Base-by-base conservation (phyloP, 2,113 vertebrate species). In the Xiphorhynchus elegans region DNA sequence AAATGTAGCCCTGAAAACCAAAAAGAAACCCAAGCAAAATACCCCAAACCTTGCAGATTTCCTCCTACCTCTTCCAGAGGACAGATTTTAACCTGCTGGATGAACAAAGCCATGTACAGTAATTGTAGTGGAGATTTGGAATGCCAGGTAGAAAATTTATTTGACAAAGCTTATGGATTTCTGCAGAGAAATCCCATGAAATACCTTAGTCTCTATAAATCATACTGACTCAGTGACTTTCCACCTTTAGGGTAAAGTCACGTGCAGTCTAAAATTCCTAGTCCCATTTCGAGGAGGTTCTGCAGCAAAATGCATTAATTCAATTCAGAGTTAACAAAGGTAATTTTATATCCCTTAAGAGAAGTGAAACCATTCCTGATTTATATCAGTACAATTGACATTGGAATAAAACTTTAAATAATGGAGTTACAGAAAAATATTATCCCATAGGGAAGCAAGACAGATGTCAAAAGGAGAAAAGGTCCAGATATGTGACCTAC, bases 141-240 rank as follows among this genome's bases (percentile, higher is more conserved):
- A 59, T 73, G 62, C 29, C 69, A 82, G 59, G 17, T 80, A 37
- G 39, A 24, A 95, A 82, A 94, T 94, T 91, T 93, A 88, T 94
- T 90, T 82, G 63, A 85, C 91, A 95, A 80, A 62, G 67, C 13
- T 83, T 87, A 91, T 87, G 80, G 90, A 93, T 90, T 90, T 90
- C 67, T 96, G 39, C 46, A 82, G 75, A 64, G 46, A 90, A 94
- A 86, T 88, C 62, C 85, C 58, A 63, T 85, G 72, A 96, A 94
- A 90, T 81, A 80, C 55, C 42, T 66, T 62, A 63, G 47, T 64
- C 24, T 80, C 75, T 77, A 70, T 76, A 93, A 82, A 90, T 90
- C 93, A 94, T 50, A 70, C 49, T 60, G 50, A 25, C 52, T 90
- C 28, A 80, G 63, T 18, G 46, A 80, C 42, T 76, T 94, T 87